These are phyloP conservation scores for Scomberomorus guttatus DNA, from an alignment of 2,797 vertebrate species.

Conservation along the genomic window DNA sequence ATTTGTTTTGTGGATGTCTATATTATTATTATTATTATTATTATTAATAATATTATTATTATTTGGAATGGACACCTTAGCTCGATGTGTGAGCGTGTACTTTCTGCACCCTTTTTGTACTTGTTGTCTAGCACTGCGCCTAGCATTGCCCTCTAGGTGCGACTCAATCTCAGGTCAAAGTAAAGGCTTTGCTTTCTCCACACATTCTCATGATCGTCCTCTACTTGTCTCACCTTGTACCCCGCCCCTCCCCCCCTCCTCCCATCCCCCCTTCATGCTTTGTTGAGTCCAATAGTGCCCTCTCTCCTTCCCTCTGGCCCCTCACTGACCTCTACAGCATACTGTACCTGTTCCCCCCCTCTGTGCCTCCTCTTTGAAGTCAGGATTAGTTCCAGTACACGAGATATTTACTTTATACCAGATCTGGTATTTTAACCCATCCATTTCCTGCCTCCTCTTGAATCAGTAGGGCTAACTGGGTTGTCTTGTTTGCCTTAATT, in stretches of 20 bases:
- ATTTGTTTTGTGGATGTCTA: conserved; percentile 77
- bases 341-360: conserved; percentile 18
- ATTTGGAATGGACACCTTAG: conserved; percentile 84
- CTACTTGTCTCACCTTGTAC: conserved; percentile 46
- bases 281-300: conserved; percentile 43
- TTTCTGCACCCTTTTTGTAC: conserved; percentile 81
- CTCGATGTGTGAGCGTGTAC: conserved; percentile 79
- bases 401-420: conserved; percentile 56
- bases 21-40: conserved; percentile 80
- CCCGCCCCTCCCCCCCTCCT: conserved; percentile 2
- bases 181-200: conserved; percentile 84
- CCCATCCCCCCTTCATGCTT: conserved; percentile 25
- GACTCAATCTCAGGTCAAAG: conserved; percentile 88
- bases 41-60: conserved; percentile 76
- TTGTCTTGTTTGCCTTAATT: conserved; percentile 80
- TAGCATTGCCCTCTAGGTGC: conserved; percentile 77
- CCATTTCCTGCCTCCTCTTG: conserved; percentile 62
- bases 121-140: conserved; percentile 83
- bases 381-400: conserved; percentile 57
- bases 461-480: conserved; percentile 77
- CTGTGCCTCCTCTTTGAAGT: conserved; percentile 71
- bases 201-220: conserved; percentile 73
- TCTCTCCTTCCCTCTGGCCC: conserved; percentile 21
- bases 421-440: conserved; percentile 76
- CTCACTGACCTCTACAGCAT: conserved; percentile 43